Percentiles rank a stretch among this genome's conserved stretches.
Evolutionary conservation across 2,888 invertebrate genomes (phyloP).

Genomic region (Diaperis boleti): DNA sequence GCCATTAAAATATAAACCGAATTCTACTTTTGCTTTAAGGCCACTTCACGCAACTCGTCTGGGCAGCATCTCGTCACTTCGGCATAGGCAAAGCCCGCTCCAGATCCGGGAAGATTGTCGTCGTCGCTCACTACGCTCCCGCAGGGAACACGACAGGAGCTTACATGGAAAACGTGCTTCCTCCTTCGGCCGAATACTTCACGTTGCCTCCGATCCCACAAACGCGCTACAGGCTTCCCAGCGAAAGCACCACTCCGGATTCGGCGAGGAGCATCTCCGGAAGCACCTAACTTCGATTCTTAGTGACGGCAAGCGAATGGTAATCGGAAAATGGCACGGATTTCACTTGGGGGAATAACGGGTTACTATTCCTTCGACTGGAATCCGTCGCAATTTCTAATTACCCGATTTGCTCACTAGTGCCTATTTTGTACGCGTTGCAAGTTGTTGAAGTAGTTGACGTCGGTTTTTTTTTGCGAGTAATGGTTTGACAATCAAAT

Average conservation of each 20-base stretch:
- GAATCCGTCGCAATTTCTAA: background rate
- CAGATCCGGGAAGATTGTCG: slow-evolving; percentile 82
- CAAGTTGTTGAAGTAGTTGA: slow-evolving; percentile 1
- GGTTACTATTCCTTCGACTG: background rate
- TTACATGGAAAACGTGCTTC: slow-evolving; percentile 83
- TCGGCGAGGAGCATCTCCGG: slow-evolving; percentile 47
- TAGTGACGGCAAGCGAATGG: background rate
- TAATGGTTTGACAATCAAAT: slow-evolving; percentile 7
- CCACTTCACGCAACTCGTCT: slow-evolving; percentile 89
- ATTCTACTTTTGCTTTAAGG: slow-evolving; percentile 68
- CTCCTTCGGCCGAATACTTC: slow-evolving; percentile 71
- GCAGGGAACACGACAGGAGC: slow-evolving; percentile 82
- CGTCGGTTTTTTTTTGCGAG: no score
- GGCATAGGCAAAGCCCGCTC: slow-evolving; percentile 87
- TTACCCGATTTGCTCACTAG: slow-evolving; percentile 28
- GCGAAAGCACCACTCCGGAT: slow-evolving; percentile 51
- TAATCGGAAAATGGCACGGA: slow-evolving; percentile 6
- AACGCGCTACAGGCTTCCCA: slow-evolving; percentile 44
- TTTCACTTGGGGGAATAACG: background rate
- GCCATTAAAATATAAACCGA: no score
- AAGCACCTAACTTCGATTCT: slow-evolving; percentile 34
- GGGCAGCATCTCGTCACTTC: slow-evolving; percentile 81
- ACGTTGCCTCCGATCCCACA: slow-evolving; percentile 46
- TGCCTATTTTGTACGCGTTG: slow-evolving; percentile 29
- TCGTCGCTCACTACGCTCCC: slow-evolving; percentile 87